Evolutionary conservation across 2,888 invertebrate genomes (phyloP).

Genomic region (Drosophila mettleri): DNA sequence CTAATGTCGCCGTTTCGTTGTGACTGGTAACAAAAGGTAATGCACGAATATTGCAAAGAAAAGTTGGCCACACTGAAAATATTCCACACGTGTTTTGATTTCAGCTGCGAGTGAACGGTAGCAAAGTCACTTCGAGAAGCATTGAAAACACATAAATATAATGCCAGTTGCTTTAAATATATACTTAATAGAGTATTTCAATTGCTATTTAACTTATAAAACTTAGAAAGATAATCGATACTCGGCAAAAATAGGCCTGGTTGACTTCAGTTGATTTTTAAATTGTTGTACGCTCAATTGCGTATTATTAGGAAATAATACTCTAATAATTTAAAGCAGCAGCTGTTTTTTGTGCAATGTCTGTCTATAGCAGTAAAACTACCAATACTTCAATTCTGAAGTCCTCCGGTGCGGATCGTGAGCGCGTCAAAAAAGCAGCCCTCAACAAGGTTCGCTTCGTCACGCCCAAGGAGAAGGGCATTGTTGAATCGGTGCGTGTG

Average conservation of each 20-base stretch:
- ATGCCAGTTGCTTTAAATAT: constrained; percentile 39
- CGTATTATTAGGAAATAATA: constrained; percentile 49
- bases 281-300: constrained; percentile 25
- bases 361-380: constrained; percentile 79
- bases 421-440: constrained; percentile 77
- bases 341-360: constrained; percentile 64
- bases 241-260: background rate
- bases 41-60: background rate
- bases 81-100: constrained; percentile 58
- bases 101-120: constrained; percentile 20
- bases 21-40: constrained; percentile 16
- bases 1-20: constrained; percentile 1
- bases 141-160: constrained; percentile 38
- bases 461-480: constrained; percentile 75
- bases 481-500: constrained; percentile 70
- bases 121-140: constrained; percentile 12
- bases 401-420: constrained; percentile 73
- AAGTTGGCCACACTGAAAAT: constrained; percentile 23
- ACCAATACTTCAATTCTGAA: constrained; percentile 82
- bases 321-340: background rate
- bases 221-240: constrained; percentile 22
- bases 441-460: constrained; percentile 83
- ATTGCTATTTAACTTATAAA: constrained; percentile 29
- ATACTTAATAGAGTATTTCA: constrained; percentile 16
- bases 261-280: background rate